phyloP scores from a whole-genome alignment of 2,113 vertebrate species.

The Trogon surrucura region DNA sequence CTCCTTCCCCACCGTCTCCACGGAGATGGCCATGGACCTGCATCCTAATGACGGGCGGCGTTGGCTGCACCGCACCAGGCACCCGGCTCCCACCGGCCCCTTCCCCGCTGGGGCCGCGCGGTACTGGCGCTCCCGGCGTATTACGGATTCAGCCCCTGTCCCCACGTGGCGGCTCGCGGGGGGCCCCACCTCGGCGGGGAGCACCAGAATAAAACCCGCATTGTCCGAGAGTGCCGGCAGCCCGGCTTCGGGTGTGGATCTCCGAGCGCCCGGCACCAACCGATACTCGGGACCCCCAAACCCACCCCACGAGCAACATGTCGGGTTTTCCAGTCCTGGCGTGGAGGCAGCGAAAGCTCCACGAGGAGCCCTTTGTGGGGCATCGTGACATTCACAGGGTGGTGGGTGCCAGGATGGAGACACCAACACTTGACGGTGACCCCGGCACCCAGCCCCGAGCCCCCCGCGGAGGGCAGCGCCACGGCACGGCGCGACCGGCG shows the following conservation, averaged over 20 bases:
- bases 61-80: neutral
- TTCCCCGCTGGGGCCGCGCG: neutral
- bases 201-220: neutral
- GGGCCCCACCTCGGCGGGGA: neutral
- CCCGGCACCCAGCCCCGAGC: neutral
- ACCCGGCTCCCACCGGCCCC: neutral
- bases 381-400: accelerated
- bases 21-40: constrained; percentile 38
- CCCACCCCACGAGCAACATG: neutral
- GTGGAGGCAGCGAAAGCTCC: no score
- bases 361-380: neutral
- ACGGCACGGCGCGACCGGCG: neutral
- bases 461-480: neutral
- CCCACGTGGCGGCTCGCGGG: neutral
- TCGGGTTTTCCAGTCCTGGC: neutral
- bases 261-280: accelerated
- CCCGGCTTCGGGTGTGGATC: accelerated
- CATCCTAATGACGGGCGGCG: constrained; percentile 38
- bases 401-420: neutral
- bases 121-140: neutral
- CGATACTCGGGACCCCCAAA: accelerated
- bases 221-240: neutral
- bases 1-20: constrained; percentile 12
- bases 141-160: neutral
- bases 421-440: accelerated